phyloP scores from a whole-genome alignment of 2,797 vertebrate species.

The Tragelaphus eurycerus region DNA sequence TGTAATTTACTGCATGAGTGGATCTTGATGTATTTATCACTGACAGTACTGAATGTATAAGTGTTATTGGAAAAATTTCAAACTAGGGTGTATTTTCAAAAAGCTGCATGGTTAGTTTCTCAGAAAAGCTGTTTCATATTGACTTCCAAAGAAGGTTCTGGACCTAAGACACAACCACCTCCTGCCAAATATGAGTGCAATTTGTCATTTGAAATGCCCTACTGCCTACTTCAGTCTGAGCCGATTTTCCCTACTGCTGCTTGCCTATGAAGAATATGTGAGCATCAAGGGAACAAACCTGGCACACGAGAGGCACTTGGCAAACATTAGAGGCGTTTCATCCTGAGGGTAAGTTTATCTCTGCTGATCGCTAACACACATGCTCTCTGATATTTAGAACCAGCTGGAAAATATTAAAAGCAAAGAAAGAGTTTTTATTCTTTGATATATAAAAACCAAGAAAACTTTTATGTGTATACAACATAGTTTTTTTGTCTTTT shows the following conservation, averaged over 20 bases:
- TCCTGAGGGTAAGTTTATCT: background rate
- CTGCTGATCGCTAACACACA: background rate
- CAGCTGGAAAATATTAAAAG: background rate
- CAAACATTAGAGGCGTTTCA: background rate
- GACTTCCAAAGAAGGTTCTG: background rate
- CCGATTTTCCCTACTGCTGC: background rate
- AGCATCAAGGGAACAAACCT: background rate
- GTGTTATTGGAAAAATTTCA: background rate
- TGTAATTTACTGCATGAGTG: background rate
- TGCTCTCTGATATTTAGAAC: background rate
- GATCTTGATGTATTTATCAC: background rate
- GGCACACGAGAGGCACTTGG: background rate
- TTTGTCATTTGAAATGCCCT: background rate
- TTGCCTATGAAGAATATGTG: background rate
- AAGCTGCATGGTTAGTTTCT: background rate
- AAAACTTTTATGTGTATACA: conserved; percentile 79
- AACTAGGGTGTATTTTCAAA: background rate
- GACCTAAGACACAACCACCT: background rate
- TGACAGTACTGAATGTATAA: background rate
- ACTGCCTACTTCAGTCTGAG: background rate
- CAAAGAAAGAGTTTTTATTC: conserved; percentile 78
- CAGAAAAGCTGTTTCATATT: background rate
- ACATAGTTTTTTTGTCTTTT: conserved; percentile 63
- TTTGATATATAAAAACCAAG: conserved; percentile 79
- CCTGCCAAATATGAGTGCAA: background rate